Conservation (phyloP, 2,797 vertebrate species). For the Protosalanx chinensis region DNA sequence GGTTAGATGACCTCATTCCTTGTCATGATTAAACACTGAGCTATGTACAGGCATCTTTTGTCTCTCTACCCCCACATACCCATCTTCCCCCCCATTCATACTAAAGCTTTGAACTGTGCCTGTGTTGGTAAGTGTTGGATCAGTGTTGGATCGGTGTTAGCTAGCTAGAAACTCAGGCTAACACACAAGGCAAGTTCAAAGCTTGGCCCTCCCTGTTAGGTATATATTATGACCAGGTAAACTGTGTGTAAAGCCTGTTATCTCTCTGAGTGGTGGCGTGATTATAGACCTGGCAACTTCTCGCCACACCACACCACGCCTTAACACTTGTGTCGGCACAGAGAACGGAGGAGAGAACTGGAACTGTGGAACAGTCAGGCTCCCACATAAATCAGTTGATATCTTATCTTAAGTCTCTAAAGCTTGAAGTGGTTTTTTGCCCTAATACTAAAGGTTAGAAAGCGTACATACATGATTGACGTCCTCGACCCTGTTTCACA, state of each 20-base stretch:
- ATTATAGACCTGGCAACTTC: slow-evolving; percentile 21
- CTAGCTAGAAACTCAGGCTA: slow-evolving; percentile 2
- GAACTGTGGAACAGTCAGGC: too few relatives aligned
- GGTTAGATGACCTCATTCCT: too few relatives aligned
- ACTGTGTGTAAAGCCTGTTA: slow-evolving; percentile 5
- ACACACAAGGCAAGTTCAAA: neutral
- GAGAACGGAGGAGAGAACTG: neutral
- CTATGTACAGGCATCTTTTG: neutral
- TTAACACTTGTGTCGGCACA: neutral
- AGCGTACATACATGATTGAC: neutral
- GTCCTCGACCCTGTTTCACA: too few relatives aligned
- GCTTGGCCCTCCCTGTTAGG: neutral
- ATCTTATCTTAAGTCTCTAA: slow-evolving; percentile 3
- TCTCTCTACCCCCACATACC: neutral
- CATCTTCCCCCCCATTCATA: neutral
- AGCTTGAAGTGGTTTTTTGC: neutral
- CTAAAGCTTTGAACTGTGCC: neutral
- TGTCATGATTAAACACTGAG: too few relatives aligned
- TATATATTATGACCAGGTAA: slow-evolving; percentile 5
- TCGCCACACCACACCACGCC: slow-evolving; percentile 4
- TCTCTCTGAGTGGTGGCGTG: slow-evolving; percentile 12
- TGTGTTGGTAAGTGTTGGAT: too few relatives aligned
- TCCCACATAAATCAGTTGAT: neutral
- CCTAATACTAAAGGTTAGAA: neutral
- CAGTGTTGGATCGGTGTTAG: neutral